Evolutionary conservation across 2,888 invertebrate species (phyloP).

Genomic region (Ecliptopera silaceata): DNA sequence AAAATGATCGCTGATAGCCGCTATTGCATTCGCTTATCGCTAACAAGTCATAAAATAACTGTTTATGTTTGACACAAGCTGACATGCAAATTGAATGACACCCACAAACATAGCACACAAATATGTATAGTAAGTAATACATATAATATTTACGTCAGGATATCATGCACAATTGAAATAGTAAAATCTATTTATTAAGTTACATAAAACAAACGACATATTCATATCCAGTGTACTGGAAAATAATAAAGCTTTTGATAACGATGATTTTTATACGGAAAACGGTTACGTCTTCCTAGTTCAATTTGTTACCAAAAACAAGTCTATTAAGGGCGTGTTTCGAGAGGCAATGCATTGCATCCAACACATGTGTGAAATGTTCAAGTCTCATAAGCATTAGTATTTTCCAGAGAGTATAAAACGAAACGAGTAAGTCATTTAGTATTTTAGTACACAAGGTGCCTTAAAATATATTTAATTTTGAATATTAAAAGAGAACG

Average conservation of each 20-base stretch:
- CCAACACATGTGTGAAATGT: too few species aligned
- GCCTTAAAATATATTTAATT: too few species aligned
- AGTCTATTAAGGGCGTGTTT: too few species aligned
- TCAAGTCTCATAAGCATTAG: too few species aligned
- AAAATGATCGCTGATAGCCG: background rate
- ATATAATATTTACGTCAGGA: background rate
- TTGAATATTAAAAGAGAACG: too few species aligned
- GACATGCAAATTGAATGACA: background rate
- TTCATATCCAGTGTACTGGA: background rate
- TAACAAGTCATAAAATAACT: background rate
- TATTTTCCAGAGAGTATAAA: too few species aligned
- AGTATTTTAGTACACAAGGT: too few species aligned
- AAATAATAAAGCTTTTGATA: background rate
- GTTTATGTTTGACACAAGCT: background rate
- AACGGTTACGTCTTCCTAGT: too few species aligned
- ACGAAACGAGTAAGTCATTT: too few species aligned
- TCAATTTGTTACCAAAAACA: too few species aligned
- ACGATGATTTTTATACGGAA: too few species aligned
- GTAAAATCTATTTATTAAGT: background rate
- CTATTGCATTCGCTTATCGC: slow-evolving; percentile 11
- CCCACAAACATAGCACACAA: background rate
- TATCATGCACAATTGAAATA: background rate
- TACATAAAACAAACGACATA: background rate
- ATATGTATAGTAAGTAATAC: background rate
- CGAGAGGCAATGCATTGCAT: too few species aligned